Evolutionary conservation across 2,888 invertebrate species (phyloP).

Genomic region (Calliphora vomitoria): DNA sequence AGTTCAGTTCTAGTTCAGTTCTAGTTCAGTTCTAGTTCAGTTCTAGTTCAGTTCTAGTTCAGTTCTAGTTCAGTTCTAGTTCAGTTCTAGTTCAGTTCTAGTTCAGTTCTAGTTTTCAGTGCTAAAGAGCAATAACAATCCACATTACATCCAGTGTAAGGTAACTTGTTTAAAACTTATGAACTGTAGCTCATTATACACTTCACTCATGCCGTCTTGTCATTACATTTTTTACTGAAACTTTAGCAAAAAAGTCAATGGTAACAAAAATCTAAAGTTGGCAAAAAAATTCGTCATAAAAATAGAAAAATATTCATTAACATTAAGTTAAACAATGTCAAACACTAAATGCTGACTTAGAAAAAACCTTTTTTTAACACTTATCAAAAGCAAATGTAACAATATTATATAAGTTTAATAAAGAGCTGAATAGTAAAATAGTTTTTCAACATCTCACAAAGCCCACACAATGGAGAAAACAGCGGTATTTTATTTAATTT

Average conservation of each 20-base stretch:
- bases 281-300: slow-evolving; percentile 10
- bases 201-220: not conserved
- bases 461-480: slow-evolving; percentile 76
- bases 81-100: no score
- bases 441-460: slow-evolving; percentile 31
- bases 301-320: slow-evolving; percentile 56
- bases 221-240: slow-evolving; percentile 13
- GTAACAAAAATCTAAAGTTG: slow-evolving; percentile 35
- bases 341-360: slow-evolving; percentile 53
- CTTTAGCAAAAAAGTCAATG: slow-evolving; percentile 44
- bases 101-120: no score
- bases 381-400: not conserved
- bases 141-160: no score
- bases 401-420: slow-evolving; percentile 59
- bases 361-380: not conserved
- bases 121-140: no score
- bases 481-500: slow-evolving; percentile 33
- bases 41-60: no score
- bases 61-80: no score
- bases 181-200: not conserved
- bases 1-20: no score
- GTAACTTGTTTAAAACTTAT: no score
- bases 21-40: no score
- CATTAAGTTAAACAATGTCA: slow-evolving; percentile 62
- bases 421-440: not conserved